These are phyloP conservation scores for Agonopterix alstromeriana DNA, from an alignment of 2,888 invertebrate genomes.

Conservation along the genomic window DNA sequence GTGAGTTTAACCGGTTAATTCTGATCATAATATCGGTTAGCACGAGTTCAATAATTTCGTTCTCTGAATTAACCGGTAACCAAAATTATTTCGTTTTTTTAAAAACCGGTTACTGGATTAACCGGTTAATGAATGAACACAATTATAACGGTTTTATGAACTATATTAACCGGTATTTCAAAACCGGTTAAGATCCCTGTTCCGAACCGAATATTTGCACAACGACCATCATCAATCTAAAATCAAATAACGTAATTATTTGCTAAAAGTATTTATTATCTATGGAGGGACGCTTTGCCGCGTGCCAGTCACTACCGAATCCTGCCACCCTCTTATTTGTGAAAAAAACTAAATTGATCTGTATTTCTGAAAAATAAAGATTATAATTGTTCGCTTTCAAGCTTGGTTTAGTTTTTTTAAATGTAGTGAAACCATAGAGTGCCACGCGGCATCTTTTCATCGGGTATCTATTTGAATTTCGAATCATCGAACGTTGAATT, in stretches of 20 bases:
- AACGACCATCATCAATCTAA: conserved; percentile 69
- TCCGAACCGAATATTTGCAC: conserved; percentile 49
- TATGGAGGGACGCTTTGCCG: conserved; percentile 57
- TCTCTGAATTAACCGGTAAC: no score
- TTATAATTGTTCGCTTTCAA: conserved; percentile 2
- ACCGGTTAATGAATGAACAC: no score
- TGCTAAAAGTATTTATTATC: conserved; percentile 72
- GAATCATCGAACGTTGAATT: conserved; percentile 61
- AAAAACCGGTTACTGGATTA: no score
- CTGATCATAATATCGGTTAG: no score
- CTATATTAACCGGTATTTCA: no score
- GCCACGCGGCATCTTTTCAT: conserved; percentile 68
- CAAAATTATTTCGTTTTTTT: no score
- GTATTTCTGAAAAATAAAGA: not conserved
- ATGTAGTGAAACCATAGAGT: conserved; percentile 27
- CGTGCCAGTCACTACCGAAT: conserved; percentile 42
- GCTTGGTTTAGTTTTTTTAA: conserved; percentile 5
- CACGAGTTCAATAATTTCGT: no score
- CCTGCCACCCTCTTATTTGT: conserved; percentile 14
- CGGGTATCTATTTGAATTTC: conserved; percentile 71
- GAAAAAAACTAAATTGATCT: conserved; percentile 2
- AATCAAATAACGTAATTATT: conserved; percentile 74
- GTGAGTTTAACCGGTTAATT: no score
- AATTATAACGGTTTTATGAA: no score
- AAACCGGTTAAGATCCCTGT: no score